Conservation (phyloP, 2,113 vertebrate species). For the Orycteropus afer region DNA sequence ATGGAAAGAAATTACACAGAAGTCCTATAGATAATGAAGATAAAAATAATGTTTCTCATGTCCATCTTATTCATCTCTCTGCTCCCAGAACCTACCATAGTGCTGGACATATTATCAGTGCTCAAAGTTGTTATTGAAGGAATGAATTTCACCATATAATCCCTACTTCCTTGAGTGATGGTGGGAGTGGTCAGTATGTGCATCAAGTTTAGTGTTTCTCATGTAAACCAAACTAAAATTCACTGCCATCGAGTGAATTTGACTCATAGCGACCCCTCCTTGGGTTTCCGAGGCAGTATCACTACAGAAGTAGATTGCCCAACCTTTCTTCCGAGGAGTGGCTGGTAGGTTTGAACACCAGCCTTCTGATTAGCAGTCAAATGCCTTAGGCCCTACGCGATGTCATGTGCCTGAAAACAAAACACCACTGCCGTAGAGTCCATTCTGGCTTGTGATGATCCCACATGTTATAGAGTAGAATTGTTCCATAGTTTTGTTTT, state of each 20-base stretch:
- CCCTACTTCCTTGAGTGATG: neutral
- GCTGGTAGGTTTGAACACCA: too few species aligned
- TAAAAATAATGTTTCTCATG: neutral
- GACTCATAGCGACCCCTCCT: too few species aligned
- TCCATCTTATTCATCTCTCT: neutral
- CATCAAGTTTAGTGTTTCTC: neutral
- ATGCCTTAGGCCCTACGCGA: too few species aligned
- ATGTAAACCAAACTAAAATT: too few species aligned
- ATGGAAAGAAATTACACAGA: neutral
- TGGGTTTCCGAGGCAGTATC: too few species aligned
- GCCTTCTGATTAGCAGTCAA: too few species aligned
- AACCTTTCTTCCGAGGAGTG: too few species aligned
- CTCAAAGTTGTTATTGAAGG: neutral
- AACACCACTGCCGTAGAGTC: neutral
- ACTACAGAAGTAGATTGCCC: too few species aligned
- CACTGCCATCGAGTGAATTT: too few species aligned
- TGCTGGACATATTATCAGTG: neutral
- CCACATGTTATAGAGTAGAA: neutral
- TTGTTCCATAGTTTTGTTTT: accelerated
- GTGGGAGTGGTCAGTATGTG: too few species aligned
- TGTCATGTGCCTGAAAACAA: neutral
- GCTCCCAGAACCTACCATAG: neutral
- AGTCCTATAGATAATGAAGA: neutral
- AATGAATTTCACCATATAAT: neutral
- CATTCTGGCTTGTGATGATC: neutral